Base-by-base conservation (phyloP, 2,113 vertebrate species). In the cat (Felis catus) region DNA sequence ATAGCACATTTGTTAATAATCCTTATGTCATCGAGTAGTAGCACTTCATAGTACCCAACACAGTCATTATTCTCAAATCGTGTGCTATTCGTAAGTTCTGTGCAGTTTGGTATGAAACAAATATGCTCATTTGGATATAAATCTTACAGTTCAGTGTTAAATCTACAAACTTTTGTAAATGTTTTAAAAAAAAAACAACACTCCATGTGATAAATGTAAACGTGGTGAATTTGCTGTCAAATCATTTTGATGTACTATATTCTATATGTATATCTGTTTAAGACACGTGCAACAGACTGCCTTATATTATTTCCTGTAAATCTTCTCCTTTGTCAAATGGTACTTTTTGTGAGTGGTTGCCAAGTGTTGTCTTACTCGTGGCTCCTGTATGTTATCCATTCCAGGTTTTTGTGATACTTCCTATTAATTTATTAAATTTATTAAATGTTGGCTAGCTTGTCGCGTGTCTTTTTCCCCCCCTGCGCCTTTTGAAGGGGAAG, bases 371-470 rank as follows among this genome's bases (percentile, higher is more conserved):
- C 87, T 92, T 97, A 97, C 92, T 98, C 29, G 68, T 94, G 63
- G 94, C 96, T 97, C 89, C 78, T 97, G 83, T 97, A 83, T 95
- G 91, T 93, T 89, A 85, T 61, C 92, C 70, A 95, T 36, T 96
- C 66, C 93, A 95, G 41, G 79, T 96, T 96, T 98, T 98, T 97
- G 97, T 97, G 96, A 98, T 95, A 98, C 63, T 97, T 97, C 63
- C 87, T 95, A 86, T 98, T 98, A 98, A 97, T 96, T 98, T 98
- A 98, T 98, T 98, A 98, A 97, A 98, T 96, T 97, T 97, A 97
- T 97, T 98, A 98, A 98, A 96, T 84, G 89, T 97, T 96, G 48
- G 23, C 41, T 96, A 91, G 45, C 27, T 36, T 74, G 86, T 81
- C 89, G 65, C 2, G 16, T 89, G 39, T 96, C 65, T 91, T 96